phyloP scores from a whole-genome alignment of 2,888 invertebrate genomes.

The Rhorus exstirpatorius region DNA sequence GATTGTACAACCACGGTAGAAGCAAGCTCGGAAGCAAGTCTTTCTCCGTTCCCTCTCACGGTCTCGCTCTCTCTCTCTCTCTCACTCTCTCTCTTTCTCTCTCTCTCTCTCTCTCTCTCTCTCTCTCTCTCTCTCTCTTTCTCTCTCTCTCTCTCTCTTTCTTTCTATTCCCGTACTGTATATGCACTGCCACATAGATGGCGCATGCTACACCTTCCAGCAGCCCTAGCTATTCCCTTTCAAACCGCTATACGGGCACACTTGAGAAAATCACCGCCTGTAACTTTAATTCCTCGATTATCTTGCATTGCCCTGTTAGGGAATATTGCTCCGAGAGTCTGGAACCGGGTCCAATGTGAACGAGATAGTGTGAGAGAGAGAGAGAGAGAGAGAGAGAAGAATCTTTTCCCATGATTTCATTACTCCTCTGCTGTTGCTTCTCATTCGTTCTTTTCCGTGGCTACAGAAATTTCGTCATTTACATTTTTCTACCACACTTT shows the following conservation, averaged over 20 bases:
- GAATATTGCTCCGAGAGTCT: slow-evolving; percentile 77
- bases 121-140: slow-evolving; percentile 3
- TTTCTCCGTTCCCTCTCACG: slow-evolving; percentile 17
- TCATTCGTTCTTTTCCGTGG: slow-evolving; percentile 22
- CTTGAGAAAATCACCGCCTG: slow-evolving; percentile 81
- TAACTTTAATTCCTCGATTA: slow-evolving; percentile 85
- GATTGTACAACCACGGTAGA: slow-evolving; percentile 31
- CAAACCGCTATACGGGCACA: slow-evolving; percentile 62
- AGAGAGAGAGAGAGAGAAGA: slow-evolving; percentile 7
- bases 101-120: slow-evolving; percentile 5
- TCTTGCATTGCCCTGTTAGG: slow-evolving; percentile 83
- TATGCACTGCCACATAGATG: slow-evolving; percentile 11
- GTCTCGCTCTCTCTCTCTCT: slow-evolving; percentile 1
- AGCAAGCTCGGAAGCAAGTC: slow-evolving; percentile 35
- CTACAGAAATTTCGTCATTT: neutral
- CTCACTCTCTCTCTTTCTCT: neutral
- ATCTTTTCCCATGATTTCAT: slow-evolving; percentile 33
- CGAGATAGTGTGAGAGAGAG: neutral
- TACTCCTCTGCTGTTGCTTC: neutral
- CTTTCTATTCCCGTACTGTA: slow-evolving; percentile 1
- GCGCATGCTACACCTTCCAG: slow-evolving; percentile 48
- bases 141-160: neutral
- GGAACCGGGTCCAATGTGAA: slow-evolving; percentile 13
- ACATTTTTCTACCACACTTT: slow-evolving; percentile 37
- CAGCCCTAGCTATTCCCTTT: slow-evolving; percentile 15